These are phyloP conservation scores for Pammene aurita DNA, from an alignment of 2,888 invertebrate species.

Conservation along the genomic window DNA sequence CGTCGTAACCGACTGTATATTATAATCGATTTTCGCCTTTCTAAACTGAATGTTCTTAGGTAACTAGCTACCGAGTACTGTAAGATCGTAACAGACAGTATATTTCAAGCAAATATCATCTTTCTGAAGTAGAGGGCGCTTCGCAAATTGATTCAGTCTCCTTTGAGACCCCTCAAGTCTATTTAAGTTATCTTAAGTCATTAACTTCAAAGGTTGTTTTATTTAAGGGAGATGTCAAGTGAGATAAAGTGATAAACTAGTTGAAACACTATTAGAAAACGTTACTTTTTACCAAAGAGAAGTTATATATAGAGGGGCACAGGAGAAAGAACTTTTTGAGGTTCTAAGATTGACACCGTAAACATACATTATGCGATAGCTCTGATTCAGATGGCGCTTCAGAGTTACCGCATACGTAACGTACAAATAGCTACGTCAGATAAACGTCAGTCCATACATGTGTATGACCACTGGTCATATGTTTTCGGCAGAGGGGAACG, in stretches of 20 bases:
- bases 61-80: not conserved
- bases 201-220: slow-evolving; percentile 30
- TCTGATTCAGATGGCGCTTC: too few species aligned
- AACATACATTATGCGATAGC: too few species aligned
- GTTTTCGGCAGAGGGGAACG: too few species aligned
- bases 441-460: too few species aligned
- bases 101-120: not conserved
- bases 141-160: slow-evolving; percentile 28
- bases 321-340: too few species aligned
- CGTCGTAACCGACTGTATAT: not conserved
- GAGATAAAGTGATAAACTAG: slow-evolving; percentile 8
- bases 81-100: not conserved
- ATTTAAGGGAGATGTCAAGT: slow-evolving; percentile 14
- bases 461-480: too few species aligned
- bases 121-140: not conserved
- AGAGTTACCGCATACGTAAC: too few species aligned
- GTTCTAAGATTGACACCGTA: too few species aligned
- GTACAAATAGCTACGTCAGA: too few species aligned
- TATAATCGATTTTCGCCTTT: not conserved
- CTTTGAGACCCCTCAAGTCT: slow-evolving; percentile 26
- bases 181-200: slow-evolving; percentile 35
- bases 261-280: slow-evolving; percentile 7
- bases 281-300: not conserved
- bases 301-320: not conserved
- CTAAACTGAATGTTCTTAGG: too few species aligned